Conservation (phyloP, 2,888 invertebrate species). For the Mimumesa dahlbomi region DNA sequence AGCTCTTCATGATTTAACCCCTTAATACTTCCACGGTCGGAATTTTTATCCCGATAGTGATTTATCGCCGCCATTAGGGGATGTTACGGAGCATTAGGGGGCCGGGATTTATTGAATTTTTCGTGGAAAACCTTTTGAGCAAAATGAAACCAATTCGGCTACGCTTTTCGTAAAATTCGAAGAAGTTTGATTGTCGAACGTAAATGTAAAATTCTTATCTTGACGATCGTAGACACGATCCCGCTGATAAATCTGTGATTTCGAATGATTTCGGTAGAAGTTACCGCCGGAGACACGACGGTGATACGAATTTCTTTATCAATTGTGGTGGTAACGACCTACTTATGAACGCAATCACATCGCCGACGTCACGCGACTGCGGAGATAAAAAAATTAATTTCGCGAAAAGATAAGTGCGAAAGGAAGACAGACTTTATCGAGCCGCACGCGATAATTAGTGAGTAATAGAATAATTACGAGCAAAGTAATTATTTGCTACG, state of each 20-base stretch:
- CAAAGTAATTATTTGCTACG: neutral
- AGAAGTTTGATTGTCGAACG: too few species aligned
- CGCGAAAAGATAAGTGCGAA: neutral
- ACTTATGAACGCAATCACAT: neutral
- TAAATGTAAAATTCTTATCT: too few species aligned
- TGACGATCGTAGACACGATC: too few species aligned
- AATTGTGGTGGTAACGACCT: slow-evolving; percentile 2
- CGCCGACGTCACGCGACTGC: slow-evolving; percentile 1
- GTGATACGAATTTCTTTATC: neutral
- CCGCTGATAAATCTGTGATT: too few species aligned
- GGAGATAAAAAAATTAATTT: slow-evolving; percentile 12
- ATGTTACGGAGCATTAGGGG: neutral
- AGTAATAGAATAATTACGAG: slow-evolving; percentile 4
- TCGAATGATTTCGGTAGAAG: too few species aligned
- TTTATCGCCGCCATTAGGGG: neutral
- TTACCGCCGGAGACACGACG: too few species aligned
- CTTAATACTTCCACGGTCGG: neutral
- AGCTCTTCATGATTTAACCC: neutral
- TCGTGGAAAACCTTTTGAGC: neutral
- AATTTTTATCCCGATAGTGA: slow-evolving; percentile 2
- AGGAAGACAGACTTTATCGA: neutral
- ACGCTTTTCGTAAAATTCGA: neutral
- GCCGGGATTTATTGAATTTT: neutral
- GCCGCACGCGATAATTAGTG: neutral
- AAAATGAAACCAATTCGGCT: neutral